phyloP scores from a whole-genome alignment of 2,888 invertebrate species.

The Thysanoteuthis rhombus region DNA sequence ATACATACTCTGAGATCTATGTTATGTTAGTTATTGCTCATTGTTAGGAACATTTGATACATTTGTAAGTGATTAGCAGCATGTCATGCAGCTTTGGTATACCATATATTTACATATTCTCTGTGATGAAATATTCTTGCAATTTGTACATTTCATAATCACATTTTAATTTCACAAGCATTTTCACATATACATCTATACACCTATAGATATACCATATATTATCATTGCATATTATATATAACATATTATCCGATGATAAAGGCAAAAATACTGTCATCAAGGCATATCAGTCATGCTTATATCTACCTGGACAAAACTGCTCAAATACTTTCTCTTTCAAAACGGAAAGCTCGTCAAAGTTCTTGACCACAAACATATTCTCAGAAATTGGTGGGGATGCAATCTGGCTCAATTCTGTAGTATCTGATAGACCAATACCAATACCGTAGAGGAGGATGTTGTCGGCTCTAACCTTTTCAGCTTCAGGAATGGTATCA shows the following conservation, averaged over 20 bases:
- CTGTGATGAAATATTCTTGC: neutral
- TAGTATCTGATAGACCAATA: slow-evolving; percentile 49
- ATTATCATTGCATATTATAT: neutral
- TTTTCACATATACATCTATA: too few relatives aligned
- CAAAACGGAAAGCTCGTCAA: slow-evolving; percentile 38
- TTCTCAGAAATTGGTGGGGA: slow-evolving; percentile 46
- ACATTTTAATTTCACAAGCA: too few relatives aligned
- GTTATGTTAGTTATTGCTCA: too few relatives aligned
- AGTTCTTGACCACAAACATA: slow-evolving; percentile 44
- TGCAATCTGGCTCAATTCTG: slow-evolving; percentile 52
- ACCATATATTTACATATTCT: neutral
- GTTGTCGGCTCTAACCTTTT: slow-evolving; percentile 37
- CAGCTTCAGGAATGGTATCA: slow-evolving; percentile 57
- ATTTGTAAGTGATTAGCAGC: too few relatives aligned
- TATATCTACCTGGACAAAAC: slow-evolving; percentile 44
- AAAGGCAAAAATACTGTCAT: neutral
- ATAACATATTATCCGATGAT: neutral
- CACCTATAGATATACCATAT: too few relatives aligned
- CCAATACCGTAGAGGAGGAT: slow-evolving; percentile 44
- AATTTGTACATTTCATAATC: neutral
- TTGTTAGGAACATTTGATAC: too few relatives aligned
- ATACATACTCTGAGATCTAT: too few relatives aligned
- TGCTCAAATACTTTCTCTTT: slow-evolving; percentile 45
- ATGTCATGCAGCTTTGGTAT: too few relatives aligned
- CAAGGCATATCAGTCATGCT: neutral